phyloP scores from a whole-genome alignment of 2,113 vertebrate species.

The Chaenogobius annularis region DNA sequence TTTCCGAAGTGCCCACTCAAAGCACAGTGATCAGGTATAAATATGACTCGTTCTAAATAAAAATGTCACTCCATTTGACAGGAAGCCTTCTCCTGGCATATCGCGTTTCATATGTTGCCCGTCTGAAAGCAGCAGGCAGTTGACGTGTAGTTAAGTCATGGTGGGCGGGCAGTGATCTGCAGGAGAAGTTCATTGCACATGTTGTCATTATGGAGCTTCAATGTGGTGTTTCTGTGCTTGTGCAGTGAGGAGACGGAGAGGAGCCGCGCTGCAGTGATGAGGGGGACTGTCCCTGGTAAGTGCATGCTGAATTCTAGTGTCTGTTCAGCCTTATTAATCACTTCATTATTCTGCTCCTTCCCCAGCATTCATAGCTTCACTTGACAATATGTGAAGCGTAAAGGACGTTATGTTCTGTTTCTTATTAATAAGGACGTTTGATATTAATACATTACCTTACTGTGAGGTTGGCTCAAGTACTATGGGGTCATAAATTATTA shows the following conservation, averaged over 20 bases:
- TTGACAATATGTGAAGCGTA: constrained; percentile 5
- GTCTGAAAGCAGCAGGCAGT: background rate
- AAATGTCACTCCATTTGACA: constrained; percentile 9
- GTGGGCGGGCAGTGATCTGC: background rate
- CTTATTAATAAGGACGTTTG: background rate
- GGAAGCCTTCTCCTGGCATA: background rate
- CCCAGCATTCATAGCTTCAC: constrained; percentile 1
- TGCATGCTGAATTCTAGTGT: constrained; percentile 34
- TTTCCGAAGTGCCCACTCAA: constrained; percentile 84
- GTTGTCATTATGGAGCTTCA: constrained; percentile 3
- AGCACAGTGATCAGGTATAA: constrained; percentile 82
- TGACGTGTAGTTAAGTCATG: constrained; percentile 13
- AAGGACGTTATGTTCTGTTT: background rate
- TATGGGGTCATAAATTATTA: background rate
- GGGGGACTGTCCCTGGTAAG: constrained; percentile 86
- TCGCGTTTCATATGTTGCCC: constrained; percentile 21
- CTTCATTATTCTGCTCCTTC: constrained; percentile 21
- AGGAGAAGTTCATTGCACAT: constrained; percentile 19
- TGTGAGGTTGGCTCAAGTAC: constrained; percentile 16
- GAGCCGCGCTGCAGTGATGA: constrained; percentile 74
- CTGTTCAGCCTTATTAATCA: constrained; percentile 1
- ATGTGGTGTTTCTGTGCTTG: constrained; percentile 56
- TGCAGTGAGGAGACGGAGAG: constrained; percentile 85
- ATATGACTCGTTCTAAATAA: constrained; percentile 29
- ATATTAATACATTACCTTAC: background rate